phyloP scores from a whole-genome alignment of 1,140 invertebrate species.

The Sycophila sp. region DNA sequence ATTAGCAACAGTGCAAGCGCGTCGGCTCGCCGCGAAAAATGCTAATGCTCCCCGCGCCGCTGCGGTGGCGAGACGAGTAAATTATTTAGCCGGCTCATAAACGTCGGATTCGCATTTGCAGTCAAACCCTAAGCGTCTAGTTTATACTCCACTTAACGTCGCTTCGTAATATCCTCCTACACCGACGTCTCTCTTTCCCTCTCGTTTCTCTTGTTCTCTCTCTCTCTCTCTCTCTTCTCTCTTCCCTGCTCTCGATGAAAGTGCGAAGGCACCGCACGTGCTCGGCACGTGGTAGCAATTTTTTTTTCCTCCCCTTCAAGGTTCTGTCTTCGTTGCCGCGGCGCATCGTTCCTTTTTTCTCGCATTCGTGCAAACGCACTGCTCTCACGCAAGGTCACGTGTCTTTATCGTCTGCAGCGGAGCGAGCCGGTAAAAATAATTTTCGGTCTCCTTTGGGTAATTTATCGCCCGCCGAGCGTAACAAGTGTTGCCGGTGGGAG shows the following conservation, averaged over 20 bases:
- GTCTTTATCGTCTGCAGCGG: too few relatives aligned
- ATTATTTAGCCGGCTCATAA: conserved; percentile 7
- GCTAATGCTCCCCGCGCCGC: neutral
- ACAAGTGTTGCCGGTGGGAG: too few relatives aligned
- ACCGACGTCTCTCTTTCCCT: neutral
- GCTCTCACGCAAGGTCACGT: neutral
- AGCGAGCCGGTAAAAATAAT: too few relatives aligned
- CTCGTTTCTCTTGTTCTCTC: neutral
- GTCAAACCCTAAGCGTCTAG: conserved; percentile 9
- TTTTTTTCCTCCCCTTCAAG: neutral
- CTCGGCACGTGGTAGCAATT: conserved; percentile 14
- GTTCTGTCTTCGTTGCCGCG: neutral
- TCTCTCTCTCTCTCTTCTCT: neutral
- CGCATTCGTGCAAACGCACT: neutral
- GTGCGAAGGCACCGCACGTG: conserved; percentile 24
- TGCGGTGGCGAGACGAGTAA: neutral
- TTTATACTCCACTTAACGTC: conserved; percentile 28
- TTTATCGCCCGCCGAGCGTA: too few relatives aligned
- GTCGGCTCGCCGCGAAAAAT: neutral
- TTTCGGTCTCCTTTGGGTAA: too few relatives aligned
- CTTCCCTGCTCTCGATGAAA: neutral
- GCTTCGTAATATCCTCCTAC: neutral
- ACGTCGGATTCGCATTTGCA: conserved; percentile 25
- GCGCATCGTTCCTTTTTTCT: neutral
- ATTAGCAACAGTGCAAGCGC: neutral